Base-by-base conservation (phyloP, 2,888 invertebrate genomes). In the Gnatocerus cornutus region DNA sequence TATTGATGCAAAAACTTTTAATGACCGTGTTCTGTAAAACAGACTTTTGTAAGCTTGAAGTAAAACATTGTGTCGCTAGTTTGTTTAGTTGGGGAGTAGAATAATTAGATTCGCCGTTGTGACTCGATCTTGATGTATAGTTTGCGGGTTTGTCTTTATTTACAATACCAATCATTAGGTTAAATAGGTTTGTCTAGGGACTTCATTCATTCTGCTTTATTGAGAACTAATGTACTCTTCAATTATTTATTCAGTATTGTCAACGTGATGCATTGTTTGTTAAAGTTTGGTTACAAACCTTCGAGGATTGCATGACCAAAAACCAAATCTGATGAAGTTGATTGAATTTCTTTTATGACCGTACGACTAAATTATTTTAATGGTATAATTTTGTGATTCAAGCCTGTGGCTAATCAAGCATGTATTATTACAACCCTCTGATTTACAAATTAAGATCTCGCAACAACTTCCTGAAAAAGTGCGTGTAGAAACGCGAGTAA, bases 1-100 rank as follows among this genome's bases (percentile, higher is more conserved):
- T 53, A 53, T 53, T 64, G 64, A 64, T 64, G 64, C 64, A 64
- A 64, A 53, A 64, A 64, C 45, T 64, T 64, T 64, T 64, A 64
- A 64, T 64, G 55, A 30, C 30, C 30, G 33, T 64, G 53, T 64
- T 64, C 53, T 53, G 39, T 27, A 53, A 64, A 53, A 29, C 21
- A 50, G 50, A 52, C 52, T 62, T 61, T 52, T 53, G 43, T 58
- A 29, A 43, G 43, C 39, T 21, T 10, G 6, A 50, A 50, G 48
- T 61, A 48, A 33, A 61, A 64, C 53, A 27, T 64, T 45, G 14
- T 64, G 55, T 61, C 39, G 30, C 29, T 50, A 62, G 41, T 41
- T 50, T 39, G 41, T 62, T 50, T 50, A 62, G 29, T 30, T 61
- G 13, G 4, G 41, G 27, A 64, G 14, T 21, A 14, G 37, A 62